These are phyloP conservation scores for Chrysomallon squamiferum DNA, from an alignment of 1,140 invertebrate species.

Conservation along the genomic window DNA sequence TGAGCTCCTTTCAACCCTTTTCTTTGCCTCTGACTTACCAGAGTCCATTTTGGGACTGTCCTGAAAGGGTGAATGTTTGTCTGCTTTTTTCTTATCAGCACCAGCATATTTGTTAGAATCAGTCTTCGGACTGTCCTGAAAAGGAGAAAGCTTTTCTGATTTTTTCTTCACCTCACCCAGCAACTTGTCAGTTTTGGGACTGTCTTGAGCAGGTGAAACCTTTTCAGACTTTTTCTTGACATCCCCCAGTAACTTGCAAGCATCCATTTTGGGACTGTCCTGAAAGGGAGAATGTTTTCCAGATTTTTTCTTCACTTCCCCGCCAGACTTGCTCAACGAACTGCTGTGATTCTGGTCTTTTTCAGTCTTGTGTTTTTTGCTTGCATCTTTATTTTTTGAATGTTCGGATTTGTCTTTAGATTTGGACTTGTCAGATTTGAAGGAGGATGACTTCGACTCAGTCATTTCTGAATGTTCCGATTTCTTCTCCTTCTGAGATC, in stretches of 20 bases:
- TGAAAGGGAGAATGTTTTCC: neutral
- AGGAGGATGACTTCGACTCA: neutral
- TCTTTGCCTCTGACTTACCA: too few relatives aligned
- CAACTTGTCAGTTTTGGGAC: neutral
- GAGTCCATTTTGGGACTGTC: too few relatives aligned
- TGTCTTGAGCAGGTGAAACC: neutral
- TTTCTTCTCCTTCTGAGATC: conserved; percentile 2
- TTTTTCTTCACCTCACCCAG: too few relatives aligned
- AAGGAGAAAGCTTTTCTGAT: neutral
- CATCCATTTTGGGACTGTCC: neutral
- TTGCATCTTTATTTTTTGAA: too few relatives aligned
- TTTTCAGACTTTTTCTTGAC: too few relatives aligned
- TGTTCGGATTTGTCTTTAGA: too few relatives aligned
- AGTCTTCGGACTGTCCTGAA: neutral
- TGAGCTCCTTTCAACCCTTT: too few relatives aligned
- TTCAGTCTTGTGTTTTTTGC: too few relatives aligned
- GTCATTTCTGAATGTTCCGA: neutral
- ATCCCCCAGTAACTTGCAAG: too few relatives aligned
- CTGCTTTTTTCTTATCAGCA: neutral
- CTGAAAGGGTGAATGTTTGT: neutral
- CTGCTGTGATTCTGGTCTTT: too few relatives aligned
- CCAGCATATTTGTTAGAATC: neutral
- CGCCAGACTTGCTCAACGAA: neutral
- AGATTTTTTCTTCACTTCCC: neutral
- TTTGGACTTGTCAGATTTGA: too few relatives aligned